A percentile compares a stretch with the other conserved stretches of the same genome.
phyloP scores from a whole-genome alignment of 1,140 invertebrate species.

The Polyergus mexicanus region DNA sequence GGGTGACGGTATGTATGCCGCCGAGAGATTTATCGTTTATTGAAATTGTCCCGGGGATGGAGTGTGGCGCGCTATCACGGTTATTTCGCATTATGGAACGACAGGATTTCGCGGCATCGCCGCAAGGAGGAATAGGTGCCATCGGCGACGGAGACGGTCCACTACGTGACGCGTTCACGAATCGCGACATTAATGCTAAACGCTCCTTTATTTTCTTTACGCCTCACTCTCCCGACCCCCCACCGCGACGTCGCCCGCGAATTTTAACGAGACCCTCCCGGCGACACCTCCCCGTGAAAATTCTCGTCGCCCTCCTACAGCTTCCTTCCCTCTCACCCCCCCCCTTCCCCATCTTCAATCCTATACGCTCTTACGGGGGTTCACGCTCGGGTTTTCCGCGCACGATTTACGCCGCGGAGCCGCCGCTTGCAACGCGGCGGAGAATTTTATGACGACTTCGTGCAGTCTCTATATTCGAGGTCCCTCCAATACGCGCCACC shows the following conservation, averaged over 20 bases:
- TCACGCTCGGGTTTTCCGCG: conserved; percentile 60
- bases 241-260: conserved; percentile 66
- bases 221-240: conserved; percentile 22
- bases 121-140: not conserved
- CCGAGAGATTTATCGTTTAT: conserved; percentile 73
- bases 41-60: conserved; percentile 63
- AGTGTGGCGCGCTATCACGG: conserved; percentile 58
- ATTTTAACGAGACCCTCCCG: conserved; percentile 75
- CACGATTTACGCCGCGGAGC: conserved; percentile 69
- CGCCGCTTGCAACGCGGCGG: conserved; percentile 53
- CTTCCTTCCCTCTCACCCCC: not conserved
- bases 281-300: conserved; percentile 59
- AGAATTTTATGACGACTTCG: conserved; percentile 74
- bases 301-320: conserved; percentile 36
- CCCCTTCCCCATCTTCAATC: not conserved
- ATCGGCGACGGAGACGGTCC: conserved; percentile 53
- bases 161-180: conserved; percentile 77
- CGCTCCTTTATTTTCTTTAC: conserved; percentile 74
- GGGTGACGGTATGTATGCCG: conserved; percentile 14
- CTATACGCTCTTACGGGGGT: conserved; percentile 40
- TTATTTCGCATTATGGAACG: conserved; percentile 68
- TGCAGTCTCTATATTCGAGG: conserved; percentile 67
- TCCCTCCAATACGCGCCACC: conserved; percentile 50
- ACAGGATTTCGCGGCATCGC: conserved; percentile 38
- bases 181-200: conserved; percentile 77